phyloP scores from a whole-genome alignment of 92 coral and sea anemone genomes.

The Metridium senile region DNA sequence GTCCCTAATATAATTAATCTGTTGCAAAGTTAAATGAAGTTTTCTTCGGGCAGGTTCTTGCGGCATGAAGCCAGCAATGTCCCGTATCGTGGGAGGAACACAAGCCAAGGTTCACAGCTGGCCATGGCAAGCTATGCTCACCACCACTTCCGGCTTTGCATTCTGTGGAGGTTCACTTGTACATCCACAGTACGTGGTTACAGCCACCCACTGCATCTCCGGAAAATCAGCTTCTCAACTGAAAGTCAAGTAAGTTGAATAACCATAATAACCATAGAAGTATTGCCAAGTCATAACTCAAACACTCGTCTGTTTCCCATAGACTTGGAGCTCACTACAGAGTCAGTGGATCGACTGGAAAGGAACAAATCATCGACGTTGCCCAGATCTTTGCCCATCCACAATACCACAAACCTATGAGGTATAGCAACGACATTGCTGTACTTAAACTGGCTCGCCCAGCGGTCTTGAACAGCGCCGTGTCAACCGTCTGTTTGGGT shows the following conservation, averaged over 20 bases:
- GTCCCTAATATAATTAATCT: neutral
- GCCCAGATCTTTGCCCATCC: slow-evolving; percentile 34
- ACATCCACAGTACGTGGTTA: slow-evolving; percentile 54
- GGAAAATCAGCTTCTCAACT: slow-evolving; percentile 17
- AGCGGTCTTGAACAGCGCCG: slow-evolving; percentile 34
- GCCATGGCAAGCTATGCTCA: slow-evolving; percentile 68
- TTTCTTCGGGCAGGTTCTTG: neutral
- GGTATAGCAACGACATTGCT: slow-evolving; percentile 40
- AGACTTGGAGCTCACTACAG: slow-evolving; percentile 40
- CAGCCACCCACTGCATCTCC: slow-evolving; percentile 64
- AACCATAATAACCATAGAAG: neutral
- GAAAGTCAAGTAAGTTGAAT: slow-evolving; percentile 17
- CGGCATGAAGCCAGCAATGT: slow-evolving; percentile 7
- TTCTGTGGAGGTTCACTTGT: slow-evolving; percentile 65
- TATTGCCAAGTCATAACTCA: neutral
- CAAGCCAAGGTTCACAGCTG: slow-evolving; percentile 44
- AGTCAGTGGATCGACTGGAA: slow-evolving; percentile 21
- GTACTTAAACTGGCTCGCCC: slow-evolving; percentile 38
- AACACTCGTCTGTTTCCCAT: neutral
- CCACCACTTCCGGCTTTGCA: slow-evolving; percentile 18
- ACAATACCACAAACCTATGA: slow-evolving; percentile 14
- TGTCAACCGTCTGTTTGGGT: slow-evolving; percentile 29
- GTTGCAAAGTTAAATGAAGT: too few species aligned
- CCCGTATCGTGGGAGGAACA: slow-evolving; percentile 57
- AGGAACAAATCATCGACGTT: slow-evolving; percentile 35